Evolutionary conservation across 2,888 invertebrate genomes (phyloP), one percentile per base, ranked within the genome.

Genomic region (Limnephilus auricula): DNA sequence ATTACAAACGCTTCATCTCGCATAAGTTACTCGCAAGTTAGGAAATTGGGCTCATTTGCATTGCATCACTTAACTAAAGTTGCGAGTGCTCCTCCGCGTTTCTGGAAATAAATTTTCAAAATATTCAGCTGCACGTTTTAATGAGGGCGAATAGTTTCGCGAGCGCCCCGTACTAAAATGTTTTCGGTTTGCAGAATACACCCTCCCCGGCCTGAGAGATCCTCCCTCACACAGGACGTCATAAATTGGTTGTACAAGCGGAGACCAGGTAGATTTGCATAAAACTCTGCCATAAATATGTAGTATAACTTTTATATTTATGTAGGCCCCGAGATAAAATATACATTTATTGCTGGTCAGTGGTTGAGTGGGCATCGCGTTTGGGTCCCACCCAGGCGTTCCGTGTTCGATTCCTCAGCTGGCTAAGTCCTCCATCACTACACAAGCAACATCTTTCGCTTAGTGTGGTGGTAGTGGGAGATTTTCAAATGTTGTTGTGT

Each of bases 1-100:
- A 88, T 88, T 79, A 88, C 87, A 78, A 78, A 34, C 85, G 85
- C 86, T 87, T 79, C 79, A 83, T 50, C 80, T 83, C 9, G 88
- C 88, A 82, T 88, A 91, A 91, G 91, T 91, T 88, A 83, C 83
- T 89, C 40, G 80, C 50, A 90, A 80, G 91, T 91, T 88, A 82
- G 31, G 86, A 91, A 89, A 91, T 91, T 91, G 83, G 83, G 82
- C 83, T 88, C 88, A 89, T 91, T 91, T 90, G 90, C 90, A 90
- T 90, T 90, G 88, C 83, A 91, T 91, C 91, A 83, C 91, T 90
- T 90, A 90, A 78, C 90, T 79, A 79, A 90, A 90, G 85, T 88
- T 78, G 87, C 79, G 79, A 78, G 87, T 30, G 65, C 87, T 15
- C 65, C 31, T 65, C 65, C 65, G 85, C 40, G 45, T 65, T 18